Base-by-base conservation (phyloP, 1,140 invertebrate genomes). In the Drosophila persimilis region DNA sequence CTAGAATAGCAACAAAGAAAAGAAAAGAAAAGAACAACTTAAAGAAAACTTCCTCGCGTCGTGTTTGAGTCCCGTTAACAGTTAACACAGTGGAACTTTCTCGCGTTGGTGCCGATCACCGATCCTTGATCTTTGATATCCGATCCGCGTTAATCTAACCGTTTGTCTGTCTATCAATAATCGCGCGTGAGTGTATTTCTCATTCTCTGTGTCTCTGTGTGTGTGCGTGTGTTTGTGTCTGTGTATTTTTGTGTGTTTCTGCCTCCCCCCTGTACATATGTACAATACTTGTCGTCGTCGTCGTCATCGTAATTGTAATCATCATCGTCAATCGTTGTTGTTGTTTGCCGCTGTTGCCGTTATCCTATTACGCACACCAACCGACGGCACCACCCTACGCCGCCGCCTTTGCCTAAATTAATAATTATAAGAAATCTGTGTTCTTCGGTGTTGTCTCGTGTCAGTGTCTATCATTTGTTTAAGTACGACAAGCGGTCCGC, bases 391-490 rank as follows among this genome's bases (percentile, higher is more conserved):
- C 9, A 53, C 31, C 59, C 39, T 45, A 26, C 59, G 59, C 41
- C 53, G 50, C 44, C 53, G 50, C 56, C 70, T 51, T 62, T 60
- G 61, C 50, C 55, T 57, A 57, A 65, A 65, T 43, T 15, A 44
- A 46, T 73, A 73, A 73, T 81, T 75, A 86, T 86, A 86, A 86
- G 39, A 65, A 74, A 81, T 88, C 81, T 86, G 71, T 86, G 83
- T 86, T 88, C 70, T 86, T 86, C 65, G 81, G 81, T 86, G 81
- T 86, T 86, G 81, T 86, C 81, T 86, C 81, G 81, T 86, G 81
- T 86, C 71, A 74, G 83, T 86, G 81, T 86, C 81, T 86, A 75
- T 86, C 81, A 86, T 86, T 88, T 86, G 83, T 86, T 88, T 53
- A 78, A 81, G 67, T 86, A 88, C 81, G 78, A 86, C 83, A 86